Conservation (phyloP, 2,888 invertebrate species). For the Drosophila heteroneura region DNA sequence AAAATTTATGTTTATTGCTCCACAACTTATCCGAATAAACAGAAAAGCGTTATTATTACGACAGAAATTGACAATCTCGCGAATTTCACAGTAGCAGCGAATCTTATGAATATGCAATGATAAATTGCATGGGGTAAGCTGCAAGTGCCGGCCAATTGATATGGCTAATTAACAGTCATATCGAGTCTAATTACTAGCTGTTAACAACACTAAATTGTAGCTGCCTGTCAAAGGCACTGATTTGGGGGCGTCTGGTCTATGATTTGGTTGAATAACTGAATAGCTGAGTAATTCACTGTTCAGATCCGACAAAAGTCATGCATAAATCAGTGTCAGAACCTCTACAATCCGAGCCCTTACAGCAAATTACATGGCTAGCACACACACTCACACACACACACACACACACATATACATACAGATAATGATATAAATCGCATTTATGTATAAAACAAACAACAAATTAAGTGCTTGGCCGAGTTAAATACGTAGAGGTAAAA, state of each 20-base stretch:
- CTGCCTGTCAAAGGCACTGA: slow-evolving; percentile 56
- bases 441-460: slow-evolving; percentile 54
- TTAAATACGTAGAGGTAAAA: slow-evolving; percentile 26
- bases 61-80: slow-evolving; percentile 14
- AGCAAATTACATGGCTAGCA: slow-evolving; percentile 42
- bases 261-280: slow-evolving; percentile 46
- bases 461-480: slow-evolving; percentile 48
- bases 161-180: slow-evolving; percentile 70
- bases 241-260: slow-evolving; percentile 32
- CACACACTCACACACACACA: neutral
- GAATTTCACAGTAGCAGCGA: neutral
- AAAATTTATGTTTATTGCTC: slow-evolving; percentile 68
- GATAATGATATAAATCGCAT: slow-evolving; percentile 58
- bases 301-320: slow-evolving; percentile 25
- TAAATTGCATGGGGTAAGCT: slow-evolving; percentile 39
- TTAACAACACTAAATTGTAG: slow-evolving; percentile 73
- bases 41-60: slow-evolving; percentile 17
- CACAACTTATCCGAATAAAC: slow-evolving; percentile 59
- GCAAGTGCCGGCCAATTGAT: slow-evolving; percentile 46
- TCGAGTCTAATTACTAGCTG: slow-evolving; percentile 76
- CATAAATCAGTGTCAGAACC: slow-evolving; percentile 67
- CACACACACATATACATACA: neutral
- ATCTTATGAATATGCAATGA: slow-evolving; percentile 67
- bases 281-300: slow-evolving; percentile 7
- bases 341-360: slow-evolving; percentile 19